phyloP scores from a whole-genome alignment of 2,888 invertebrate species.

The Hydroisotoma schaefferi region DNA sequence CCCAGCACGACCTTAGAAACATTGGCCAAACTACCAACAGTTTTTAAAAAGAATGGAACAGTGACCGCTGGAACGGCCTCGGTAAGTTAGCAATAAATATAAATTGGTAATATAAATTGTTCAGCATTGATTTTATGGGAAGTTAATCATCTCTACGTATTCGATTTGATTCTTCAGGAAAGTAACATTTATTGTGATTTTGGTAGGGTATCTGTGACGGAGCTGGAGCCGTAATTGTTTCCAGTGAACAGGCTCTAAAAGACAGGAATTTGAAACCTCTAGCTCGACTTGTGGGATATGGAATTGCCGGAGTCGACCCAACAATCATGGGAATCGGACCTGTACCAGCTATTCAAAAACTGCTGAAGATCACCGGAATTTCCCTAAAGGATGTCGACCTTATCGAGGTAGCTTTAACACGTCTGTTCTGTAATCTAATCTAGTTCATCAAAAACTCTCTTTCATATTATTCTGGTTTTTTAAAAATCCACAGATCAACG shows the following conservation, averaged over 20 bases:
- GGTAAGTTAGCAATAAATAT: slow-evolving; percentile 62
- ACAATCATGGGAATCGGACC: slow-evolving; percentile 66
- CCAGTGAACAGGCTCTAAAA: slow-evolving; percentile 84
- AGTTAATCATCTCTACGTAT: neutral
- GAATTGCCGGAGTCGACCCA: slow-evolving; percentile 93
- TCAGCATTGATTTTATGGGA: neutral
- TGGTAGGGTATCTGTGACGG: slow-evolving; percentile 94
- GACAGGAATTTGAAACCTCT: slow-evolving; percentile 77
- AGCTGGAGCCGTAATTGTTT: slow-evolving; percentile 86
- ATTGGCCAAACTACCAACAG: slow-evolving; percentile 76
- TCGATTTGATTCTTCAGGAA: neutral
- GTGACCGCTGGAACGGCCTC: slow-evolving; percentile 94
- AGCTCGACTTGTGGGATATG: slow-evolving; percentile 85
- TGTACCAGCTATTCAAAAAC: slow-evolving; percentile 83
- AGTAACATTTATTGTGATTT: slow-evolving; percentile 13
- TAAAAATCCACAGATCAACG: slow-evolving; percentile 86
- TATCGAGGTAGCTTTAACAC: slow-evolving; percentile 73
- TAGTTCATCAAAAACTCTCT: too few relatives aligned
- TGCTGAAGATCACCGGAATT: slow-evolving; percentile 74
- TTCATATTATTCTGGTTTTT: neutral
- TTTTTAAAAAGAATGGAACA: slow-evolving; percentile 91
- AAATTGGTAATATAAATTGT: too few relatives aligned
- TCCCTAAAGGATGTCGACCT: slow-evolving; percentile 83
- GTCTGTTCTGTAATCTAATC: too few relatives aligned
- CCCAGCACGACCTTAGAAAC: slow-evolving; percentile 81